A percentile compares a stretch with the other conserved stretches of the same genome.
Evolutionary conservation across 92 coral and sea anemone species (phyloP).

Genomic region (Meandrina meandrites): DNA sequence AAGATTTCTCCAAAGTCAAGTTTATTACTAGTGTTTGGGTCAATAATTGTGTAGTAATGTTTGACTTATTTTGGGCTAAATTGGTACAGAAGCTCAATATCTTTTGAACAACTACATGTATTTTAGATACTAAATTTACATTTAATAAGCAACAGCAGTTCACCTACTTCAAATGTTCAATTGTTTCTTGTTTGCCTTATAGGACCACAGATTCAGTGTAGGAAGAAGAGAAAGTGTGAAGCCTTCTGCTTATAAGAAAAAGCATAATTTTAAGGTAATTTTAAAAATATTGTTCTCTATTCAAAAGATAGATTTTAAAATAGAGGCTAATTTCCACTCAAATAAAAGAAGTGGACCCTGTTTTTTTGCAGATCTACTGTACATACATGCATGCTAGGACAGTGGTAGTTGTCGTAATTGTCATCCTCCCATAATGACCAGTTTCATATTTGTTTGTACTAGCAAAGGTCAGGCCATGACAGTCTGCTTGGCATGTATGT

Average conservation of each 20-base stretch:
- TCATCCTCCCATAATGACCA: background rate
- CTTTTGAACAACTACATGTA: too few species aligned
- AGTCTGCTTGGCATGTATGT: background rate
- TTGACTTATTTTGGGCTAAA: too few species aligned
- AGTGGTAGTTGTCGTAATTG: background rate
- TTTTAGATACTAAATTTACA: background rate
- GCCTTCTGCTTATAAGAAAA: constrained; percentile 85
- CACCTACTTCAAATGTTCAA: too few species aligned
- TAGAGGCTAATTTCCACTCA: background rate
- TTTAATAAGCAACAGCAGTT: too few species aligned
- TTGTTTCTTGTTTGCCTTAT: background rate
- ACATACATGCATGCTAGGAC: too few species aligned
- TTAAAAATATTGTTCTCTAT: background rate
- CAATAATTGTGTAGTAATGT: too few species aligned
- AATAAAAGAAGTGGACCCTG: background rate
- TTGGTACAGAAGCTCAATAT: too few species aligned
- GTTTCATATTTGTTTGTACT: too few species aligned
- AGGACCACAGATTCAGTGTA: constrained; percentile 80
- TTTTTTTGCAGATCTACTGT: too few species aligned
- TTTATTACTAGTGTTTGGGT: too few species aligned
- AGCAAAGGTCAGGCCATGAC: background rate
- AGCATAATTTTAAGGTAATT: constrained; percentile 89
- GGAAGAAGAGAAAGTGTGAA: constrained; percentile 85
- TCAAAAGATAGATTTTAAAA: background rate
- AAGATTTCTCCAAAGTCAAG: too few species aligned